Evolutionary conservation across 1,140 invertebrate genomes (phyloP).

Genomic region (Drosophila takahashii): DNA sequence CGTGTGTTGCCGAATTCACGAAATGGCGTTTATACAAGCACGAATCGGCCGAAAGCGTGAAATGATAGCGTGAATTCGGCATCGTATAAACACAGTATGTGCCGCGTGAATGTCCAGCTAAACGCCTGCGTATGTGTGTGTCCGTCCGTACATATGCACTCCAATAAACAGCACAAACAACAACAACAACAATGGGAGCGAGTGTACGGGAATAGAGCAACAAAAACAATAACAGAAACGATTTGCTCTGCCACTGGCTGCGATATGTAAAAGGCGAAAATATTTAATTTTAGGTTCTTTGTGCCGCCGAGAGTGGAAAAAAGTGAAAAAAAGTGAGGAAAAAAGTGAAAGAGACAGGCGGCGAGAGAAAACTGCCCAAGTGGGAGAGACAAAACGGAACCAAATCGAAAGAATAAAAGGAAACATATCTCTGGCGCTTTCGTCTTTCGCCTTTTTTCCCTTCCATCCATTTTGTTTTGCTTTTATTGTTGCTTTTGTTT

Average conservation of each 20-base stretch:
- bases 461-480: conserved; percentile 21
- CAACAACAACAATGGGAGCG: conserved; percentile 21
- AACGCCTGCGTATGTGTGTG: conserved; percentile 21
- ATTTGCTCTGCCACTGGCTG: conserved; percentile 75
- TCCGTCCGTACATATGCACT: conserved; percentile 50
- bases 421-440: conserved; percentile 68
- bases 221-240: conserved; percentile 36
- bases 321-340: conserved; percentile 11
- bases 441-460: conserved; percentile 47
- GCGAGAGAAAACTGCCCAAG: not conserved
- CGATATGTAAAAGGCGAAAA: conserved; percentile 82
- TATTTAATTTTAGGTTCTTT: conserved; percentile 84
- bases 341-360: conserved; percentile 14
- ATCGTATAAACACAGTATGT: too few relatives aligned
- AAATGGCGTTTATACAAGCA: too few relatives aligned
- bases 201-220: conserved; percentile 35
- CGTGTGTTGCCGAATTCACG: too few relatives aligned
- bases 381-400: conserved; percentile 35
- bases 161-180: conserved; percentile 54
- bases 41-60: too few relatives aligned
- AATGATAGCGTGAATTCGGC: too few relatives aligned
- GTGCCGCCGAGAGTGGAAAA: conserved; percentile 54
- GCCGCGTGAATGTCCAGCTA: conserved; percentile 41
- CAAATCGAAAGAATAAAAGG: conserved; percentile 49
- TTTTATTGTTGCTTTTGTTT: conserved; percentile 45